Evolutionary conservation across 2,888 invertebrate species (phyloP), one percentile per base, ranked within the genome.

Genomic region (Drosophila incognita): DNA sequence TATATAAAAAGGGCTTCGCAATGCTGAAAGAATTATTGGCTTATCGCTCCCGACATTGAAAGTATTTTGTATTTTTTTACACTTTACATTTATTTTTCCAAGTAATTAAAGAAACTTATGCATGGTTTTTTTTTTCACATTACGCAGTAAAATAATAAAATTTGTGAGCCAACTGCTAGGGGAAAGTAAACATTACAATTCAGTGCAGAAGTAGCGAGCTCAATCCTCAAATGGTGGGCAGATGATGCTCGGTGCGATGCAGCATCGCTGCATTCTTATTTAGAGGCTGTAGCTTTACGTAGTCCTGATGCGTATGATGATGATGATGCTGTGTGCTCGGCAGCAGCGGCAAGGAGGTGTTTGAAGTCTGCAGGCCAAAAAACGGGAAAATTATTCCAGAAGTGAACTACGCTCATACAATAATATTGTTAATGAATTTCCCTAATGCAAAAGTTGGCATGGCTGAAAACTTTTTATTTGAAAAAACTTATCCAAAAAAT

Each of bases 271-370:
- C 81, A 64, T 92, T 91, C 74, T 92, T 92, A 72, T 92, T 93
- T 51, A 93, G 84, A 46, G 92, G 92, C 80, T 92, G 92, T 57
- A 92, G 74, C 76, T 92, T 92, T 29, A 82, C 84, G 68, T 89
- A 92, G 48, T 92, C 92, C 80, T 89, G 89, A 71, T 92, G 91
- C 27, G 87, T 78, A 49, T 87, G 83, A 63, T 85, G 82, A 72
- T 92, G 91, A 77, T 69, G 69, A 38, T 91, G 91, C 75, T 93
- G 92, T 38, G 89, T 91, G 69, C 91, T 92, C n/a, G 92, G 91
- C 74, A 93, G 84, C 83, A 93, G 83, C 74, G 93, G 93, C 81
- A 93, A 90, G 57, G 93, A 93, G 75, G 93, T 93, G 83, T 93
- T 93, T 81, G 93, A 93, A 91, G 92, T 92, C 93, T 93, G 71